phyloP scores from a whole-genome alignment of 2,888 invertebrate genomes.

The Herminia tarsipennalis region DNA sequence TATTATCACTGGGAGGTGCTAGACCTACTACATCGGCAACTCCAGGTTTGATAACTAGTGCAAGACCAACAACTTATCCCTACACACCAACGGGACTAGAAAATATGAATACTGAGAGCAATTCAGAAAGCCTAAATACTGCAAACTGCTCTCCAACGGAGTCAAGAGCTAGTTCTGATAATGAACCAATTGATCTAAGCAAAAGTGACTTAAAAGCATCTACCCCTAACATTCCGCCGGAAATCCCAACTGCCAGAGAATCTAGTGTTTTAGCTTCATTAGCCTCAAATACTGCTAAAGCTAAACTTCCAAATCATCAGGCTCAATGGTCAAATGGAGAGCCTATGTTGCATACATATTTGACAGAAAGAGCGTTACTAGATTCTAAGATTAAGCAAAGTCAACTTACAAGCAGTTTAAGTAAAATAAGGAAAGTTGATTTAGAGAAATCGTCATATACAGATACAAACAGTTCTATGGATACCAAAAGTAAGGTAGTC shows the following conservation, averaged over 20 bases:
- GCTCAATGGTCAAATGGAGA: slow-evolving; percentile 86
- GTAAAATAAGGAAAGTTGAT: slow-evolving; percentile 71
- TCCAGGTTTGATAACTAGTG: slow-evolving; percentile 85
- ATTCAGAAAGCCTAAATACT: slow-evolving; percentile 60
- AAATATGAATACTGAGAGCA: slow-evolving; percentile 54
- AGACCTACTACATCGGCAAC: slow-evolving; percentile 80
- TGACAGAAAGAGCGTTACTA: slow-evolving; percentile 89
- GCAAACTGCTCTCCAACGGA: slow-evolving; percentile 59
- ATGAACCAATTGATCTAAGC: slow-evolving; percentile 83
- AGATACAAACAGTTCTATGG: slow-evolving; percentile 55
- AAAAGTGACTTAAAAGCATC: slow-evolving; percentile 70
- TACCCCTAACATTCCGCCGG: slow-evolving; percentile 65
- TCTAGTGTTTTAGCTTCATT: slow-evolving; percentile 87
- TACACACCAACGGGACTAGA: slow-evolving; percentile 80
- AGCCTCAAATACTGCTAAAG: slow-evolving; percentile 87
- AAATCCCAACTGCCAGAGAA: slow-evolving; percentile 87
- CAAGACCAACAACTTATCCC: slow-evolving; percentile 89
- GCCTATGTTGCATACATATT: slow-evolving; percentile 89
- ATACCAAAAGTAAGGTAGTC: slow-evolving; percentile 42
- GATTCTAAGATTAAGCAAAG: slow-evolving; percentile 90
- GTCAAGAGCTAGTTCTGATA: slow-evolving; percentile 73
- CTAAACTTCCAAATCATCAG: slow-evolving; percentile 85
- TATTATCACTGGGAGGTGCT: slow-evolving; percentile 90
- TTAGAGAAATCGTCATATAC: slow-evolving; percentile 59
- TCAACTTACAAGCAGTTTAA: slow-evolving; percentile 76